Conservation (phyloP, 2,113 vertebrate genomes). For the Catharus minimus region DNA sequence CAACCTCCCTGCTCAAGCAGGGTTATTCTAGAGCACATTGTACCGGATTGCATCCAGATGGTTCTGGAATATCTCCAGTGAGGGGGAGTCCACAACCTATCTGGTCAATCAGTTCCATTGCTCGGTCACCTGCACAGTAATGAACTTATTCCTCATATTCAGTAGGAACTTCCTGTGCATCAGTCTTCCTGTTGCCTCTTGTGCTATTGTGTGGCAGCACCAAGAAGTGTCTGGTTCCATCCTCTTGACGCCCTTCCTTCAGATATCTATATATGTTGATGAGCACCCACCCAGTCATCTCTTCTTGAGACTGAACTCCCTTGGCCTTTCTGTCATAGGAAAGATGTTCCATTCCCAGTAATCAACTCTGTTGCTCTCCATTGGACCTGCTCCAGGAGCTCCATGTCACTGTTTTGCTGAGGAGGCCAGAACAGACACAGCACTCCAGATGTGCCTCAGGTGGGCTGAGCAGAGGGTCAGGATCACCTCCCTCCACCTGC, state of each 20-base stretch:
- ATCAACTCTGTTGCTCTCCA: not conserved
- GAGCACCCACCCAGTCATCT: not conserved
- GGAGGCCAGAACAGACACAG: not conserved
- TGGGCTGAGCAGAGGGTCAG: not conserved
- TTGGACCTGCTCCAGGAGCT: not conserved
- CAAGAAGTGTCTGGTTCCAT: not conserved
- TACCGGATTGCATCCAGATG: not conserved
- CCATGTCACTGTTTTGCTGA: not conserved
- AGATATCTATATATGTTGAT: not conserved
- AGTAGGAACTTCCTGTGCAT: not conserved
- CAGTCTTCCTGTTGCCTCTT: not conserved
- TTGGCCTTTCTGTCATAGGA: not conserved
- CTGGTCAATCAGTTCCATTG: not conserved
- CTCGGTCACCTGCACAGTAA: not conserved
- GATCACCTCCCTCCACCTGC: not conserved
- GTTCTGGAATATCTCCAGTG: not conserved
- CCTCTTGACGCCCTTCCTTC: not conserved
- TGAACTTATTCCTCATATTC: not conserved
- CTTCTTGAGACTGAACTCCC: not conserved
- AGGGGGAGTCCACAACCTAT: not conserved
- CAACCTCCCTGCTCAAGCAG: not conserved
- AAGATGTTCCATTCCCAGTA: not conserved
- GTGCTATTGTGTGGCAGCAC: not conserved
- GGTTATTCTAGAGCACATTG: not conserved
- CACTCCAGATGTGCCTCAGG: not conserved